Percentiles rank a stretch among this genome's conserved stretches.
These are phyloP conservation scores for Pipistrellus kuhlii DNA, from an alignment of 2,797 vertebrate species.

Conservation along the genomic window DNA sequence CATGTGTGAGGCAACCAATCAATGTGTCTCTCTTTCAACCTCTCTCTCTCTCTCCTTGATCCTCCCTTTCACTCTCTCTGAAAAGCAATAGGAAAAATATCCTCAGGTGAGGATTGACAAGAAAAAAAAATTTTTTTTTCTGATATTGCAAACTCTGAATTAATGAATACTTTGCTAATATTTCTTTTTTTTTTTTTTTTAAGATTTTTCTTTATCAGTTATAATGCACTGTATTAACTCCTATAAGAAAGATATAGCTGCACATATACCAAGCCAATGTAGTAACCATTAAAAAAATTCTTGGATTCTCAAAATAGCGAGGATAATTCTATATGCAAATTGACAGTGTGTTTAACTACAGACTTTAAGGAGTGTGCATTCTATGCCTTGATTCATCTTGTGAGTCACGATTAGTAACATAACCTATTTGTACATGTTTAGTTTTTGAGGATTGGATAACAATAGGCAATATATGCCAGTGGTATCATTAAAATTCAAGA, in stretches of 20 bases:
- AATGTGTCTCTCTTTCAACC: no score
- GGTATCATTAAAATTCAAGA: constrained; percentile 74
- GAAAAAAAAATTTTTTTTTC: not conserved
- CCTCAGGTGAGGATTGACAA: no score
- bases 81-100: no score
- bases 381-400: constrained; percentile 50
- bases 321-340: not conserved
- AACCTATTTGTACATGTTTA: constrained; percentile 60
- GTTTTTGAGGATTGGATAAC: constrained; percentile 60
- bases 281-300: not conserved
- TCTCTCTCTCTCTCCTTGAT: no score
- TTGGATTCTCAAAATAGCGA: constrained; percentile 33
- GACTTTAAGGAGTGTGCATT: not conserved
- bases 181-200: not conserved
- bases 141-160: constrained; percentile 3
- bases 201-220: constrained; percentile 21
- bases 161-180: not conserved
- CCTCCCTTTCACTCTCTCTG: no score
- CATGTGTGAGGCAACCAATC: no score
- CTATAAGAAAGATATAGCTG: not conserved
- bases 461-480: constrained; percentile 50
- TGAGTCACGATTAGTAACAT: constrained; percentile 60
- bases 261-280: not conserved
- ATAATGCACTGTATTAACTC: not conserved
- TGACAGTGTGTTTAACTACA: constrained; percentile 47